Conservation (phyloP, 2,797 vertebrate genomes). For the Tadarida brasiliensis region DNA sequence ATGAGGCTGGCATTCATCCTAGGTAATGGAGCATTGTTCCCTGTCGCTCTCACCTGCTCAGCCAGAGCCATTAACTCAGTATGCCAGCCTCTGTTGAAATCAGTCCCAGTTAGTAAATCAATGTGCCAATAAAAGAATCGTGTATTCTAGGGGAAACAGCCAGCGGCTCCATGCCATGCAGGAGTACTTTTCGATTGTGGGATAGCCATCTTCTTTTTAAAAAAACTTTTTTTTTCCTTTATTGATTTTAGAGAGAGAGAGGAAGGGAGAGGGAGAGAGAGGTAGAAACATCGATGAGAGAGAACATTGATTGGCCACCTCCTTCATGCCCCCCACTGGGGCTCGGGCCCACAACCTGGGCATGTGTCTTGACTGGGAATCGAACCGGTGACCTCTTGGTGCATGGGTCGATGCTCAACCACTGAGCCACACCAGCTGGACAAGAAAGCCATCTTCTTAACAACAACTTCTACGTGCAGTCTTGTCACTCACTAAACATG, state of each 20-base stretch:
- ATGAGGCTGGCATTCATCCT: constrained; percentile 52
- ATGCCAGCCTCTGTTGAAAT: constrained; percentile 61
- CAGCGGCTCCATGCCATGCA: neutral
- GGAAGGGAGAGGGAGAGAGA: too few species aligned
- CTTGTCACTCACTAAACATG: neutral
- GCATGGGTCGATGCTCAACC: too few species aligned
- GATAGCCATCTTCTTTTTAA: neutral
- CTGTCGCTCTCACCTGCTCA: constrained; percentile 56
- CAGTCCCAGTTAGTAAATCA: constrained; percentile 29
- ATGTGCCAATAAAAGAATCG: neutral
- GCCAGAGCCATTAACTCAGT: constrained; percentile 52
- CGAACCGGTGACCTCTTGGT: too few species aligned
- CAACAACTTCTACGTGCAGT: neutral
- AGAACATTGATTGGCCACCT: too few species aligned
- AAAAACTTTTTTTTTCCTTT: too few species aligned
- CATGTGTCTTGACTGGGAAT: too few species aligned
- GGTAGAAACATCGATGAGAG: too few species aligned
- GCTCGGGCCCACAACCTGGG: too few species aligned
- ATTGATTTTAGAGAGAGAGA: too few species aligned
- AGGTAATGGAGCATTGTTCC: neutral
- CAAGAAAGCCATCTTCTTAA: neutral
- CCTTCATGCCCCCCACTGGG: too few species aligned
- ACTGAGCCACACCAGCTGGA: too few species aligned
- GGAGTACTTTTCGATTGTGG: neutral
- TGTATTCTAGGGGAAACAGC: neutral